Percentiles rank a stretch among this genome's conserved stretches.
phyloP scores from a whole-genome alignment of 2,888 invertebrate genomes.

The Gisinianus flammeolus region DNA sequence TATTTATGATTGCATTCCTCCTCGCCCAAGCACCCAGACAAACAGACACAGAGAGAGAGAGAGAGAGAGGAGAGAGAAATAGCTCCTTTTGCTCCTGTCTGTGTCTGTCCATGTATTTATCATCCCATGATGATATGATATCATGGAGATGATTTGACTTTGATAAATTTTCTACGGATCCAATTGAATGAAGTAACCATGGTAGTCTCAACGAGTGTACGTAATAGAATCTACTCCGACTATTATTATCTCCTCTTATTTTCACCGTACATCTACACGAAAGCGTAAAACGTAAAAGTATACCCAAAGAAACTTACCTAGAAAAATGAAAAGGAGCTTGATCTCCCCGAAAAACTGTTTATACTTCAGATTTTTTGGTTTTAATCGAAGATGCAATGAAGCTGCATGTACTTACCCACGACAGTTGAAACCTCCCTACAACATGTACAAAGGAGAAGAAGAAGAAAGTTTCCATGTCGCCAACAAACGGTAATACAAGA shows the following conservation, averaged over 20 bases:
- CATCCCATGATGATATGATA: constrained; percentile 20
- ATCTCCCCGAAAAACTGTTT: too few relatives aligned
- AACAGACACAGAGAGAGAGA: not conserved
- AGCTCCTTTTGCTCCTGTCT: too few relatives aligned
- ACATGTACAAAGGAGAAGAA: not conserved
- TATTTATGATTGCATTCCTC: constrained; percentile 19
- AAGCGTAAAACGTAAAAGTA: too few relatives aligned
- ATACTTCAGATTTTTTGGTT: too few relatives aligned
- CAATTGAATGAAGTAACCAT: constrained; percentile 31
- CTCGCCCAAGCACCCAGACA: not conserved
- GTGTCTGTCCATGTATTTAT: constrained; percentile 13
- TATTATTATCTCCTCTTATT: too few relatives aligned
- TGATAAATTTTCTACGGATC: constrained; percentile 33
- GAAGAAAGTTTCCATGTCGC: not conserved
- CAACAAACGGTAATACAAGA: not conserved
- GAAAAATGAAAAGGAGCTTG: too few relatives aligned
- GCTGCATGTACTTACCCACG: not conserved
- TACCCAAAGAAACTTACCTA: too few relatives aligned
- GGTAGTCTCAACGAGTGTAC: not conserved
- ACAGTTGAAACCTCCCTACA: too few relatives aligned
- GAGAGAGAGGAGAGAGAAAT: not conserved
- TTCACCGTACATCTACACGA: too few relatives aligned
- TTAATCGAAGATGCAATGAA: not conserved
- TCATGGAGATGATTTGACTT: constrained; percentile 37
- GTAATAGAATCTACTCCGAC: too few relatives aligned